Base-by-base conservation (phyloP, 2,797 vertebrate species). In the Nyctalus aviator region DNA sequence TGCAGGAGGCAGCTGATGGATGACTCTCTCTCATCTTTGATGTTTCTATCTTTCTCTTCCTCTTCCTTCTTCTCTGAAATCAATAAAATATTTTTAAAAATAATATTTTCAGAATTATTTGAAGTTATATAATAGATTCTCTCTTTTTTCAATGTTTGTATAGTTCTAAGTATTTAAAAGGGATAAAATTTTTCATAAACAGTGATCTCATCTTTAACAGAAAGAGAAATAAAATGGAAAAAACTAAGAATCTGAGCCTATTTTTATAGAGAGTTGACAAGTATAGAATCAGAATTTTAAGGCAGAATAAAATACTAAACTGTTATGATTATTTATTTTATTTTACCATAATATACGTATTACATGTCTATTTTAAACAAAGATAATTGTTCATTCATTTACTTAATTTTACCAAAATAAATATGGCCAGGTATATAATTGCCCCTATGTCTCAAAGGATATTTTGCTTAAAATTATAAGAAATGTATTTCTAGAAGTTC, bases 41-140 rank as follows among this genome's bases (percentile, higher is more conserved):
- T 30, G 25, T 62, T 62, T 62, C 59, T 62, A 62, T 62, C 59
- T 62, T 27, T 62, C 59, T 62, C 27, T 30, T 5, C 59, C 27
- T 62, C 12, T 62, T 27, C 59, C 27, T 62, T 62, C 57, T 25
- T 62, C 59, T 62, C 25, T 62, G 59, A 62, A 62, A 62, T 62
- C 27, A 62, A 30, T 30, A 30, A 62, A 62, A 59, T 25, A 59
- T 27, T 59, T 59, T 59, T 0, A 59, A 55, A 59, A 62, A 68
- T 77, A 84, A 90, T 68, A 55, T 23, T 94, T 94, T 95, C 20
- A 85, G 7, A 93, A 71, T 76, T 59, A 76, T 81, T 68, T 92
- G 11, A 87, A 93, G 50, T 86, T 84, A 30, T 48, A 68, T 48
- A 23, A 89, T 85, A 93, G 15, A 20, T 50, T 78, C 8, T 79